Evolutionary conservation across 1,140 invertebrate genomes (phyloP), one percentile per base, ranked within the genome.

Genomic region (Drosophila gunungcola): DNA sequence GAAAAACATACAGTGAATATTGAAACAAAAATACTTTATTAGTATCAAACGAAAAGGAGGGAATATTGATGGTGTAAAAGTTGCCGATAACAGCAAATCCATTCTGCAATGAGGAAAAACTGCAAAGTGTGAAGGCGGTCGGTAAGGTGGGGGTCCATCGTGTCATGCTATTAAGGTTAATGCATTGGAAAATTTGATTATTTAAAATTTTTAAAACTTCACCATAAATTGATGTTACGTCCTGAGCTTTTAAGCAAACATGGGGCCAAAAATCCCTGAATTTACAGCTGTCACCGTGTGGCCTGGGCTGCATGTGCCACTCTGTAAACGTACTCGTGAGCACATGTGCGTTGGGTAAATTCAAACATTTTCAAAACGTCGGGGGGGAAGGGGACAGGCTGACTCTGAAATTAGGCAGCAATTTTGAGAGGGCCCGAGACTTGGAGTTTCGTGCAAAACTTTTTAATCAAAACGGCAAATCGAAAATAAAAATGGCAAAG

Each of bases 171-270:
- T 80, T 85, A 85, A 80, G 72, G 55, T 78, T 85, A 85, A 85
- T 85, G 78, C 81, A 74, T 63, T 85, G 70, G 78, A 85, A 85
- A 85, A 85, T 85, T 85, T 68, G 73, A 85, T 85, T 81, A 85
- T 68, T 72, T 54, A 70, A 54, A 67, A 32, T 32, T 74, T 85
- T 67, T 85, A 80, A 56, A 73, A 79, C 54, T 54, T 60, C 25
- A 41, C 76, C 73, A 64, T 61, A 73, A 74, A 77, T 85, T 78
- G 77, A 51, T 67, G 67, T 58, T 54, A 70, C 60, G 68, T 43
- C 29, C 34, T 60, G 72, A 67, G 51, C 55, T 80, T 69, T 69
- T 51, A 73, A 63, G 56, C 74, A 75, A 82, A 68, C 55, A 41
- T 42, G 52, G 48, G 42, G 29, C 43, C 48, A 29, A 52, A 34